Base-by-base conservation (phyloP, 2,797 vertebrate species). In the Silurus lanzhouensis region DNA sequence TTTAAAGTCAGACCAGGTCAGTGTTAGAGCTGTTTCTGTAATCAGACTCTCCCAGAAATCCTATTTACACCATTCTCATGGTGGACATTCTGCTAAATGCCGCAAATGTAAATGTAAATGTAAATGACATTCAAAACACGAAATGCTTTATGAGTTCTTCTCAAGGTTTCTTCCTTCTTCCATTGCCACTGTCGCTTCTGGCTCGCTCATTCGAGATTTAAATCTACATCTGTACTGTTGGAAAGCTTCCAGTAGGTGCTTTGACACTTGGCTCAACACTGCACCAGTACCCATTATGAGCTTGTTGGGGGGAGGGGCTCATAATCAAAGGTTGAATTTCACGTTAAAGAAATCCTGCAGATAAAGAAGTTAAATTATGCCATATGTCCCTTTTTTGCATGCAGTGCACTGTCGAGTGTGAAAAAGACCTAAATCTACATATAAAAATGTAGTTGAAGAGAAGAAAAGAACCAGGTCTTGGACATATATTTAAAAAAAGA, bases 401-500 rank as follows among this genome's bases (percentile, higher is more conserved):
- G 10, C 31, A 9, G 67, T 38, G 3, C 38, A 38, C 38, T 38
- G 38, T 38, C 38, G 38, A 38, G 38, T 38, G 38, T 38, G 38
- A 38, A 38, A 52, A 7, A 7, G 48, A 52, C 48, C 48, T 10
- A 52, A 7, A 52, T 52, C 10, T 52, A 52, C 48, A 52, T 7
- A 52, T 52, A 7, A 52, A 38, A 52, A 52, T 52, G 0, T 52
- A 52, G 8, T 52, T 52, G 8, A 52, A 52, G 48, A 10, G 7
- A 27, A 17, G 38, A 72, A 46, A 55, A 27, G n/a, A 55, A 15
- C n/a, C 22, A 17, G 19, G 67, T 68, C 60, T 68, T 60, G 20
- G 61, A 22, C 57, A 63, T 58, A 19, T 31, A 78, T 79, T 84
- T 84, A 64, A 75, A 80, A 80, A 84, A 84, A 83, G 38, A 1